Base-by-base conservation (phyloP, 2,888 invertebrate genomes). In the Alviniconcha strummeri region DNA sequence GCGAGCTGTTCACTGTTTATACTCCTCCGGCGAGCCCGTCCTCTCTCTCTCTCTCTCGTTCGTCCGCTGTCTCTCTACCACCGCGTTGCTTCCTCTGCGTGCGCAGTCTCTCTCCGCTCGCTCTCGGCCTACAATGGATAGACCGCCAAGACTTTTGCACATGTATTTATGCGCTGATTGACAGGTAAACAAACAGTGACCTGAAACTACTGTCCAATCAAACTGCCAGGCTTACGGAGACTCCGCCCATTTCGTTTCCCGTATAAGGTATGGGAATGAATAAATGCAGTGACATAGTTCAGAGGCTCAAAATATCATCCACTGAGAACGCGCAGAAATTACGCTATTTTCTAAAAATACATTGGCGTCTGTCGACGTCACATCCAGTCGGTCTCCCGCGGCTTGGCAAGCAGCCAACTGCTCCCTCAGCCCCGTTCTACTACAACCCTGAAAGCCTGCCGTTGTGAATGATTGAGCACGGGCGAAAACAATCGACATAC, bases 171-270 rank as follows among this genome's bases (percentile, higher is more conserved):
- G 19, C 11, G 15, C 54, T 81, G 84, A 88, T 83, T 88, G 88
- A 87, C 88, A 88, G 86, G 87, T 87, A 88, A 88, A 88, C 88
- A 87, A 87, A 88, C 85, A 80, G 84, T 83, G 83, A 84, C 81
- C 76, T 79, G 71, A 75, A 72, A 36, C 13, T 72, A 52, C 75
- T 80, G 72, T 81, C 87, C 87, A 88, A 86, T 87, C 85, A 82
- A 54, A 80, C 36, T 11, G 19, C 52, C 9, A 52, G 54, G n/a
- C 8, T 72, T 7, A 15, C 17, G n/a, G n/a, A 19, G 82, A 77
- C 85, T 77, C 88, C 88, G 83, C 89, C 89, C 55, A 67, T 56
- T 83, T 56, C 54, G 11, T 71, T 57, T 81, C 72, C 77, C 82
- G 56, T 78, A 64, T 81, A 80, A 55, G 72, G 84, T 19, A 60